Evolutionary conservation across 2,113 vertebrate species (phyloP).

Genomic region (Otus sunia): DNA sequence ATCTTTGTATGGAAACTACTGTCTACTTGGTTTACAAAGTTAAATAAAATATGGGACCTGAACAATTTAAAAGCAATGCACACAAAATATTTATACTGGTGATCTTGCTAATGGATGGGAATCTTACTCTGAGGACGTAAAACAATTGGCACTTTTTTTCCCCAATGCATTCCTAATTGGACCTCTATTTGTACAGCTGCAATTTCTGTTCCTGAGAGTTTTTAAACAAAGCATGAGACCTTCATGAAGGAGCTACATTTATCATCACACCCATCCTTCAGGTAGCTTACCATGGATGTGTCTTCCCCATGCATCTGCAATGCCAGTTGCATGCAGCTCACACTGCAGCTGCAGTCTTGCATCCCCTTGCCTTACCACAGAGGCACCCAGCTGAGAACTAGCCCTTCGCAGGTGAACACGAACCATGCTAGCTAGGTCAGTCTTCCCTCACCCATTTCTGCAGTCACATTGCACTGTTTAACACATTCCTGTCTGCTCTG

Average conservation of each 20-base stretch:
- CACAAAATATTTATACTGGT: neutral
- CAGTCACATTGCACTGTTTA: neutral
- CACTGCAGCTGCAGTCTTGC: accelerated
- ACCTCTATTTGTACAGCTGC: neutral
- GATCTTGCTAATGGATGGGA: neutral
- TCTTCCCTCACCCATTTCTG: neutral
- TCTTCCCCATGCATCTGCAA: neutral
- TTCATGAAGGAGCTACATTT: neutral
- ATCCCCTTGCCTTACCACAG: neutral
- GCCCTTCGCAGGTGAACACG: neutral
- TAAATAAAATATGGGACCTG: neutral
- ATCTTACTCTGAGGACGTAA: neutral
- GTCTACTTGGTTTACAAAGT: neutral
- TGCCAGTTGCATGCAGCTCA: accelerated
- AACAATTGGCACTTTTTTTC: neutral
- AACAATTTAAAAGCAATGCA: neutral
- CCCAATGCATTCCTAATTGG: neutral
- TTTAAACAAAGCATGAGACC: neutral
- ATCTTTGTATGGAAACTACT: neutral
- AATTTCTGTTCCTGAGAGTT: neutral
- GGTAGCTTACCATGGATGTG: accelerated
- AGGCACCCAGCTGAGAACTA: neutral
- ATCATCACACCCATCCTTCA: neutral
- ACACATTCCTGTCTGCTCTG: neutral
- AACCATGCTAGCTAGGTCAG: neutral